A percentile compares a stretch with the other conserved stretches of the same genome.
phyloP scores from a whole-genome alignment of 1,140 invertebrate genomes.

The Odontomachus brunneus region DNA sequence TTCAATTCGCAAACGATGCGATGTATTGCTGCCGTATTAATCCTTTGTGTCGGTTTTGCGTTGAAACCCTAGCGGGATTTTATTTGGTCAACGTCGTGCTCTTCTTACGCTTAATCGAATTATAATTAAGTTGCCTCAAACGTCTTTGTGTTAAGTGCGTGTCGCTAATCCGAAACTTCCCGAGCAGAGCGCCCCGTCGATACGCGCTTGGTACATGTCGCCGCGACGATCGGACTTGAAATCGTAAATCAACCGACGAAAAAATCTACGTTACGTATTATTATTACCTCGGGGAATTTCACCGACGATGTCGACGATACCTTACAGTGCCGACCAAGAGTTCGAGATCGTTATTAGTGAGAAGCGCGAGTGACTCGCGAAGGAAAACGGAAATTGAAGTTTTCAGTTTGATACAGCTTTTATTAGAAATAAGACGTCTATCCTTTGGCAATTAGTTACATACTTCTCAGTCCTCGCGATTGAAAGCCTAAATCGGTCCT shows the following conservation, averaged over 20 bases:
- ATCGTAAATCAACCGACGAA: conserved; percentile 9
- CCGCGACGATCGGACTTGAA: background rate
- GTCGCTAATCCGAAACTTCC: conserved; percentile 12
- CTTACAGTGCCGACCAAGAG: background rate
- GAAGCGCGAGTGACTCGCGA: background rate
- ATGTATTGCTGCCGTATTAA: conserved; percentile 35
- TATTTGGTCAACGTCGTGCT: conserved; percentile 40
- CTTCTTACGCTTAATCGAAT: conserved; percentile 31
- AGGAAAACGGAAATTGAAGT: background rate
- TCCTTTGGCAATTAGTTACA: conserved; percentile 19
- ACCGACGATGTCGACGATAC: background rate
- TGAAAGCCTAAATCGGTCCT: too few species aligned
- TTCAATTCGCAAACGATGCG: background rate
- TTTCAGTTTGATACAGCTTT: conserved; percentile 20
- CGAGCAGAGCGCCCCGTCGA: conserved; percentile 11
- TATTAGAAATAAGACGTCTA: background rate
- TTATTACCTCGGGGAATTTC: background rate
- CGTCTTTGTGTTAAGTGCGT: conserved; percentile 3
- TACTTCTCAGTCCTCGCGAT: conserved; percentile 7
- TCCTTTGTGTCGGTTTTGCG: conserved; percentile 27
- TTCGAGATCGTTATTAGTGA: conserved; percentile 27
- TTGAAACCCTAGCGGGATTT: conserved; percentile 25
- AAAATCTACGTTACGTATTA: conserved; percentile 18
- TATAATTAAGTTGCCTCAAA: conserved; percentile 27
- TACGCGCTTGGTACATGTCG: conserved; percentile 17